phyloP scores from a whole-genome alignment of 2,888 invertebrate genomes.

The Brassicogethes aeneus region DNA sequence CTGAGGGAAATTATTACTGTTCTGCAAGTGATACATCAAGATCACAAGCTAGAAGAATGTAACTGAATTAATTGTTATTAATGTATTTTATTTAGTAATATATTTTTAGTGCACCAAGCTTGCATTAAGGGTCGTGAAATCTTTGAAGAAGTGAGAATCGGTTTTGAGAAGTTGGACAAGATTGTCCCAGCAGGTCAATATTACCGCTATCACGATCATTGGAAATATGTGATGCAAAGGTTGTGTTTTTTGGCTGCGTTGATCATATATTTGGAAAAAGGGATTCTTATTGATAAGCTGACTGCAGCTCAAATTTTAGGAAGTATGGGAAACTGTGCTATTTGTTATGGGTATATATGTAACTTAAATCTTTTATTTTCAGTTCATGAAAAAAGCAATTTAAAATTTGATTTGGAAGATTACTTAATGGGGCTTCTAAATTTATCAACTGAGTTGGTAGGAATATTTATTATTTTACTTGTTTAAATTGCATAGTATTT shows the following conservation, averaged over 20 bases:
- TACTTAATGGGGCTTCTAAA: conserved; percentile 77
- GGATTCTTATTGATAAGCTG: conserved; percentile 63
- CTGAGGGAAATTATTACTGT: conserved; percentile 70
- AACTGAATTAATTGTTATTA: conserved; percentile 15
- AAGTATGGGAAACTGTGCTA: conserved; percentile 42
- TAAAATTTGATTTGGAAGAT: conserved; percentile 87
- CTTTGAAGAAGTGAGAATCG: conserved; percentile 55
- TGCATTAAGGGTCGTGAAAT: conserved; percentile 55
- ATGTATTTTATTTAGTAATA: conserved; percentile 5
- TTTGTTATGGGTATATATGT: conserved; percentile 5
- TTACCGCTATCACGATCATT: conserved; percentile 82
- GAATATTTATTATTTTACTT: conserved; percentile 18
- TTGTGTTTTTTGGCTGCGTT: conserved; percentile 70
- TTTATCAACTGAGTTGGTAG: conserved; percentile 76
- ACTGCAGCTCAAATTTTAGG: conserved; percentile 71
- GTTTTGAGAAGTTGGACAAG: conserved; percentile 54
- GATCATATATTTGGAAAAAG: conserved; percentile 71
- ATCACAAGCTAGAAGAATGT: conserved; percentile 56
- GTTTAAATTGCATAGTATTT: conserved; percentile 9
- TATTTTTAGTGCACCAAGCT: conserved; percentile 48
- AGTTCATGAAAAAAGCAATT: conserved; percentile 71
- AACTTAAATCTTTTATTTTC: conserved; percentile 27
- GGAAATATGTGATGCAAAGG: conserved; percentile 75
- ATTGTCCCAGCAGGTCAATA: conserved; percentile 70
- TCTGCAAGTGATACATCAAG: conserved; percentile 75